phyloP scores from a whole-genome alignment of 1,140 invertebrate genomes.

The Oncopeltus fasciatus region DNA sequence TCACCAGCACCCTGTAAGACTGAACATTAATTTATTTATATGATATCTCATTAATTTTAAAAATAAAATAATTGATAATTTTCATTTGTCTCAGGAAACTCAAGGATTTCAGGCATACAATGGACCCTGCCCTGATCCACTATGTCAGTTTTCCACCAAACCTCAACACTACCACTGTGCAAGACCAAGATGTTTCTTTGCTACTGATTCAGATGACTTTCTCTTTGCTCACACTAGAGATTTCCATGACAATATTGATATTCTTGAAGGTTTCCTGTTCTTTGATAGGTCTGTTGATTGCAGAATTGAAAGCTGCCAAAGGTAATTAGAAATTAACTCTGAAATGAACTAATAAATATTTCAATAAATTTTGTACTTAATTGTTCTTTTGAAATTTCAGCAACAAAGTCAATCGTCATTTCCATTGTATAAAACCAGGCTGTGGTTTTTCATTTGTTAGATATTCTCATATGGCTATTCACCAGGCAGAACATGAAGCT shows the following conservation, averaged over 20 bases:
- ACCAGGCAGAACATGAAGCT: slow-evolving; percentile 45
- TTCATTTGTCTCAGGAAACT: slow-evolving; percentile 32
- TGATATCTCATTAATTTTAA: background rate
- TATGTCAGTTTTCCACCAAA: slow-evolving; percentile 42
- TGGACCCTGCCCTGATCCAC: slow-evolving; percentile 46
- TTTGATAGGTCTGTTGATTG: slow-evolving; percentile 68
- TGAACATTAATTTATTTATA: background rate
- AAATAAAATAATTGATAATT: background rate
- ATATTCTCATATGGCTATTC: slow-evolving; percentile 55
- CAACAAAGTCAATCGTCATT: slow-evolving; percentile 57
- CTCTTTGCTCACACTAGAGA: slow-evolving; percentile 59
- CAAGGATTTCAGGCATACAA: slow-evolving; percentile 43
- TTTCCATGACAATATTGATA: slow-evolving; percentile 69
- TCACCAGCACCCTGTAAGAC: background rate
- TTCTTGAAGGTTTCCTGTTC: slow-evolving; percentile 66
- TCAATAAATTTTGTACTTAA: background rate
- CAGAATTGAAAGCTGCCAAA: slow-evolving; percentile 46
- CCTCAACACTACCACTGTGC: slow-evolving; percentile 60
- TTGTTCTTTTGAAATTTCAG: slow-evolving; percentile 29
- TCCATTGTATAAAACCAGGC: slow-evolving; percentile 55
- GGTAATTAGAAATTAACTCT: slow-evolving; percentile 24
- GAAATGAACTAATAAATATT: background rate
- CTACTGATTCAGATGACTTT: slow-evolving; percentile 49
- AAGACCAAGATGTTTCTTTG: slow-evolving; percentile 55
- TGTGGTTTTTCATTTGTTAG: slow-evolving; percentile 64